Conservation (phyloP, 92 coral and sea anemone species). For the Diadumene lineata region DNA sequence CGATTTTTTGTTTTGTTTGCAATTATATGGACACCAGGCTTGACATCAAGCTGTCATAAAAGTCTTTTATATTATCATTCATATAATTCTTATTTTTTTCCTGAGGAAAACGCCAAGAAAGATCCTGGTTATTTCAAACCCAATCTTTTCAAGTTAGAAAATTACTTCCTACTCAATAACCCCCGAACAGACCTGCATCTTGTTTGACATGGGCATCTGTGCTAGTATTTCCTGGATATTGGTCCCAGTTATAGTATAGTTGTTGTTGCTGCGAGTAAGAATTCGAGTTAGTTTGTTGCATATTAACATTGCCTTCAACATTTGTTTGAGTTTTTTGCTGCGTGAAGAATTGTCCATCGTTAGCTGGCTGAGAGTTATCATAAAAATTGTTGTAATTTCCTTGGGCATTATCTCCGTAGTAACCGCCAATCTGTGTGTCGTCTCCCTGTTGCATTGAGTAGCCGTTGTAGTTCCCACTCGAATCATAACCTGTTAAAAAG, state of each 20-base stretch:
- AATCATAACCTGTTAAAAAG: background rate
- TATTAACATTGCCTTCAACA: background rate
- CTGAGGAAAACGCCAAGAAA: too few species aligned
- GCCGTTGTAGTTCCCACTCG: background rate
- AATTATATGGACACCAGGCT: too few species aligned
- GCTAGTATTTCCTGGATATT: conserved; percentile 1
- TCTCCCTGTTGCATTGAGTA: background rate
- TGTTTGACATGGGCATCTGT: conserved; percentile 22
- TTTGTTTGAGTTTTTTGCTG: background rate
- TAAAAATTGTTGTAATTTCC: background rate
- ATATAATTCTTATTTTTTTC: too few species aligned
- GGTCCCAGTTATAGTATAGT: background rate
- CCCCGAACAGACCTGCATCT: conserved; percentile 23
- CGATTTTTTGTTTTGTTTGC: too few species aligned
- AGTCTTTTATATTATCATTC: too few species aligned
- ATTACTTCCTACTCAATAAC: background rate
- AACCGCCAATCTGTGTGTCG: background rate
- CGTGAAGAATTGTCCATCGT: too few species aligned
- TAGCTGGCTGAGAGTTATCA: too few species aligned
- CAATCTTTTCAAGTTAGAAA: background rate
- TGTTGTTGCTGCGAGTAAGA: conserved; percentile 1
- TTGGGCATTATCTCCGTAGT: background rate
- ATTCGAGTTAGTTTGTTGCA: background rate
- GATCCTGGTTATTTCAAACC: background rate
- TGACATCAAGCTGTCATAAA: too few species aligned